These are phyloP conservation scores for Blennius ocellaris DNA, from an alignment of 2,113 vertebrate species.

Conservation along the genomic window DNA sequence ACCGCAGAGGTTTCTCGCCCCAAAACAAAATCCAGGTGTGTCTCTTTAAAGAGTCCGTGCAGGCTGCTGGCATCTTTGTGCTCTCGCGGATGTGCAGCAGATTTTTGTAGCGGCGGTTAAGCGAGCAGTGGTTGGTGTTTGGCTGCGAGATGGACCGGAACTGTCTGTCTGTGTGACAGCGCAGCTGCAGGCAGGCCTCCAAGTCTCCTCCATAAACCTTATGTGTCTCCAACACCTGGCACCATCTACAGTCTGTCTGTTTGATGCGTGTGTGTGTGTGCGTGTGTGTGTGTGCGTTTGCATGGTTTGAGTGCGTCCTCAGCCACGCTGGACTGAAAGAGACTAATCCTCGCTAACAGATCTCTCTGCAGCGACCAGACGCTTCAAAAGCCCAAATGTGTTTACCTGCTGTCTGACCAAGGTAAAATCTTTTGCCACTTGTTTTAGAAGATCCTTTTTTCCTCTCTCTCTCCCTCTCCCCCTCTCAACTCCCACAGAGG, in stretches of 20 bases:
- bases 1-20: slow-evolving; percentile 11
- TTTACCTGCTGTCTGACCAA: slow-evolving; percentile 46
- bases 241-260: slow-evolving; percentile 26
- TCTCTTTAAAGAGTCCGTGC: slow-evolving; percentile 27
- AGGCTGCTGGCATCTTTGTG: slow-evolving; percentile 27
- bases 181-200: slow-evolving; percentile 67
- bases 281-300: not conserved
- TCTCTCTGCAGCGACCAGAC: slow-evolving; percentile 47
- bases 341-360: slow-evolving; percentile 65
- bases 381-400: slow-evolving; percentile 47
- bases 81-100: slow-evolving; percentile 65
- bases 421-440: slow-evolving; percentile 32
- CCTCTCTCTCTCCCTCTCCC: not conserved
- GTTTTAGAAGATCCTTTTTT: slow-evolving; percentile 30
- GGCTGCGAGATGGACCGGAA: slow-evolving; percentile 67
- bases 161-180: slow-evolving; percentile 60
- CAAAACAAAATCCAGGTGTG: slow-evolving; percentile 28
- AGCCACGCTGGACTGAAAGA: slow-evolving; percentile 41
- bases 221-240: slow-evolving; percentile 65
- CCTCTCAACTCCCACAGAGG: slow-evolving; percentile 53
- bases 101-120: slow-evolving; percentile 65
- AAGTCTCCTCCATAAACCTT: slow-evolving; percentile 63
- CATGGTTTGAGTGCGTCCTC: slow-evolving; percentile 44
- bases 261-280: slow-evolving; percentile 40
- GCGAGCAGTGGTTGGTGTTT: slow-evolving; percentile 54